A percentile compares a stretch with the other conserved stretches of the same genome.
Evolutionary conservation across 2,113 vertebrate species (phyloP).

Genomic region (Melanerpes formicivorus): DNA sequence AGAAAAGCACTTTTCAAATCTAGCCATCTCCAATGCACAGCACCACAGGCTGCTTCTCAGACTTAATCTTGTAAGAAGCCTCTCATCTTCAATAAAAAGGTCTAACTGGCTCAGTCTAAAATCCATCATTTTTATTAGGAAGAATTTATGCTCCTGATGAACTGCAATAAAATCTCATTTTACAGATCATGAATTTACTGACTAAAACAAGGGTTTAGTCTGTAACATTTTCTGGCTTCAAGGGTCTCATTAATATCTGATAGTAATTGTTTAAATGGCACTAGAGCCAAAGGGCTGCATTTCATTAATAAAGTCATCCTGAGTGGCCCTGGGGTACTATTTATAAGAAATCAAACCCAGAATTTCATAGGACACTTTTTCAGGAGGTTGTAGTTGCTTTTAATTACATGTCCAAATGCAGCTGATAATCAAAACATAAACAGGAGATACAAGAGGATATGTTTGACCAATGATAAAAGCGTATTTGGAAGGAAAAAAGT

Average conservation of each 20-base stretch:
- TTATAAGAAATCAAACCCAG: background rate
- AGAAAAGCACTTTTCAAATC: background rate
- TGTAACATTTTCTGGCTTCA: background rate
- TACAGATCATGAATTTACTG: conserved; percentile 4
- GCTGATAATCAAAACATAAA: background rate
- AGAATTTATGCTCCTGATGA: conserved; percentile 1
- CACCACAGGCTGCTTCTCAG: background rate
- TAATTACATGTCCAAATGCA: background rate
- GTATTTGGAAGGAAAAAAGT: background rate
- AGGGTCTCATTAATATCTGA: background rate
- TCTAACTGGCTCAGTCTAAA: background rate
- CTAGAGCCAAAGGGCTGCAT: background rate
- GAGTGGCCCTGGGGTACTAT: background rate
- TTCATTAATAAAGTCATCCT: background rate
- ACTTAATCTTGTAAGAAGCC: background rate
- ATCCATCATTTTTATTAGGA: conserved; percentile 23
- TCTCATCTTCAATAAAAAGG: background rate
- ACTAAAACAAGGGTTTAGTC: background rate
- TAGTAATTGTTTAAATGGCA: background rate
- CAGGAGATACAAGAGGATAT: background rate
- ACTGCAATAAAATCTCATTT: background rate
- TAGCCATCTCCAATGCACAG: background rate
- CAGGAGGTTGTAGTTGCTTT: background rate
- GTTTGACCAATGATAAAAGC: background rate
- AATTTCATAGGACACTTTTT: background rate